A percentile compares a stretch with the other conserved stretches of the same genome.
phyloP scores from a whole-genome alignment of 2,113 vertebrate genomes.

The Anhinga anhinga region DNA sequence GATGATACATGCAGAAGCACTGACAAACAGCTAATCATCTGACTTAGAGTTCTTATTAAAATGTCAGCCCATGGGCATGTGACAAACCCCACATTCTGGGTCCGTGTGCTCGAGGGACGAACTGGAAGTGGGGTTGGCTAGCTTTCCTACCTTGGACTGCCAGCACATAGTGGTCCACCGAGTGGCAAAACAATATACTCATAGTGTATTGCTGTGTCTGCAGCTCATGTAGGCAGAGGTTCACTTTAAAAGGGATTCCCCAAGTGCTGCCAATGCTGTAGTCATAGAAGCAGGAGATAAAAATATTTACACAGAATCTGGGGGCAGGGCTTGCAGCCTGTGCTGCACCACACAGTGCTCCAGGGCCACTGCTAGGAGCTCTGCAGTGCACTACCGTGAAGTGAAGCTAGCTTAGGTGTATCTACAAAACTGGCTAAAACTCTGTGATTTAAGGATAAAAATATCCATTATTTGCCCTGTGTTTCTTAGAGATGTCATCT shows the following conservation, averaged over 20 bases:
- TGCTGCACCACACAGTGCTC: background rate
- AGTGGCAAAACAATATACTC: background rate
- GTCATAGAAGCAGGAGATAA: background rate
- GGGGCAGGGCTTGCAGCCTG: background rate
- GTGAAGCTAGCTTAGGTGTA: background rate
- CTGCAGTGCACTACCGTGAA: background rate
- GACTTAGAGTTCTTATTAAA: background rate
- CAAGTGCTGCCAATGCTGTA: background rate
- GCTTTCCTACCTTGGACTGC: background rate
- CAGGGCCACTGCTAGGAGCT: background rate
- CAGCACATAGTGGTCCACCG: background rate
- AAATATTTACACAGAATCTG: background rate
- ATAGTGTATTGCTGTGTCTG: background rate
- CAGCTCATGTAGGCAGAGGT: background rate
- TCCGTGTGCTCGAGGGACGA: background rate
- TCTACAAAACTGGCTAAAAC: background rate
- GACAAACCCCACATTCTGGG: background rate
- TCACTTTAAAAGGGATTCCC: background rate
- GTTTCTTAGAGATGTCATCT: background rate
- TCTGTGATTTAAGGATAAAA: background rate
- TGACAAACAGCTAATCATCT: conserved; percentile 21
- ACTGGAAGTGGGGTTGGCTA: background rate
- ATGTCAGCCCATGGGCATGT: conserved; percentile 12
- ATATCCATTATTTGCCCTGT: background rate
- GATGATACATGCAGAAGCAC: conserved; percentile 18